These are phyloP conservation scores for Ascaphus truei DNA, from an alignment of 2,113 vertebrate genomes.

Conservation along the genomic window DNA sequence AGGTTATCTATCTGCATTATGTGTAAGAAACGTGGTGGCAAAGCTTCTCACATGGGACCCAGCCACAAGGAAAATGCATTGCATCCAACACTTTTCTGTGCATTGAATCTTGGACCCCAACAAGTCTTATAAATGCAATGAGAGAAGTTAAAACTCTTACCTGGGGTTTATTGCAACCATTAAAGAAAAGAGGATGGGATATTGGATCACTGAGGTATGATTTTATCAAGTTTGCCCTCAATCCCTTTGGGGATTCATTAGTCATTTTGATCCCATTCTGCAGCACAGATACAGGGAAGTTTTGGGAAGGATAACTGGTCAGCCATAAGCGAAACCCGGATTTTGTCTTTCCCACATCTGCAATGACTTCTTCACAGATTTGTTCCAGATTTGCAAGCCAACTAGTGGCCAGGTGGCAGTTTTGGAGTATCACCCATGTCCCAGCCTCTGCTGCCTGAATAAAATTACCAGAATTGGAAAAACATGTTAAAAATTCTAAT, in stretches of 20 bases:
- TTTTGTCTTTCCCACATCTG: slow-evolving; percentile 45
- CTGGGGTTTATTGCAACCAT: slow-evolving; percentile 47
- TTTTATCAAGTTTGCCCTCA: slow-evolving; percentile 30
- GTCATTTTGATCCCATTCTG: slow-evolving; percentile 44
- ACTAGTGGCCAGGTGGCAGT: slow-evolving; percentile 38
- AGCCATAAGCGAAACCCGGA: slow-evolving; percentile 45
- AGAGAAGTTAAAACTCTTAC: slow-evolving; percentile 27
- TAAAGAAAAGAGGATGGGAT: slow-evolving; percentile 45
- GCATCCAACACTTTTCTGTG: no score
- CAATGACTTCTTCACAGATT: slow-evolving; percentile 48
- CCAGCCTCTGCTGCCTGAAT: slow-evolving; percentile 40
- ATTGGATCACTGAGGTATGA: slow-evolving; percentile 37
- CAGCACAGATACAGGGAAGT: slow-evolving; percentile 36
- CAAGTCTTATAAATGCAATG: not conserved
- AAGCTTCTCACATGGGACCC: no score
- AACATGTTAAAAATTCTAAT: slow-evolving; percentile 55
- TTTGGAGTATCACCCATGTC: slow-evolving; percentile 42
- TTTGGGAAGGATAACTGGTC: slow-evolving; percentile 50
- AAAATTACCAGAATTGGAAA: slow-evolving; percentile 33
- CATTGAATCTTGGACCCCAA: not conserved
- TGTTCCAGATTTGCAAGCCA: slow-evolving; percentile 39
- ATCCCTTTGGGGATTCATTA: slow-evolving; percentile 36
- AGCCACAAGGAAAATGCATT: no score
- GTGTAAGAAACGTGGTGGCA: no score
- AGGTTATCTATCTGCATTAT: no score